Conservation (phyloP, 2,797 vertebrate genomes). For the Mormyrus hasselquistii region DNA sequence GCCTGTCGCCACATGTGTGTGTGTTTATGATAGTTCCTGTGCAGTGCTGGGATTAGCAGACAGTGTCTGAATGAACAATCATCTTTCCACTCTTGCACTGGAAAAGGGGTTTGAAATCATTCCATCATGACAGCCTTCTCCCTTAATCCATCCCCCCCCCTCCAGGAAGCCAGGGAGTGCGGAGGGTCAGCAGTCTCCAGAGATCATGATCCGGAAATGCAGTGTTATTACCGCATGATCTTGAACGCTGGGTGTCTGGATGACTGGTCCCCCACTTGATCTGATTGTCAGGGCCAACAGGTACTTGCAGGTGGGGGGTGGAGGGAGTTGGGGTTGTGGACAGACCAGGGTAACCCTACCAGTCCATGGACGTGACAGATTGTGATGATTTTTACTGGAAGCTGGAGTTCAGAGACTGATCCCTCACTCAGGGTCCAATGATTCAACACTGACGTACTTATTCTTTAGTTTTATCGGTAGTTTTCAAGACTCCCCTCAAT, state of each 20-base stretch:
- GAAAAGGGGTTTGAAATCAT: not conserved
- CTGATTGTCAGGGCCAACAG: not conserved
- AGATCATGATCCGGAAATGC: conserved; percentile 1
- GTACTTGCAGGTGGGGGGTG: not conserved
- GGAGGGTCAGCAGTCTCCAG: not conserved
- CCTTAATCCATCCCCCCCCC: not conserved
- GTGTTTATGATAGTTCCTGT: not conserved
- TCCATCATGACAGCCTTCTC: not conserved
- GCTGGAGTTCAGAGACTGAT: not conserved
- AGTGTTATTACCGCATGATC: not conserved
- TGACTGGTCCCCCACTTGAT: not conserved
- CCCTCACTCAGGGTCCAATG: not conserved
- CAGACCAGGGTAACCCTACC: not conserved
- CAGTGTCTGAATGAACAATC: not conserved
- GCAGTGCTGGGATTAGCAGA: not conserved
- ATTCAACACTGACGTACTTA: not conserved
- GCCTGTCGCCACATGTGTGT: not conserved
- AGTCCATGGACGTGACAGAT: not conserved
- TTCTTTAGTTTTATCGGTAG: not conserved
- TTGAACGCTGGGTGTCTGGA: not conserved
- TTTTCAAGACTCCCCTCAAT: not conserved
- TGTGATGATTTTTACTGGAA: not conserved
- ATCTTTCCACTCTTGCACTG: not conserved
- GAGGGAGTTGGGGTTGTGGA: not conserved
- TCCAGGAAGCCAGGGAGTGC: not conserved